A percentile compares a stretch with the other conserved stretches of the same genome.
Conservation (phyloP, 2,888 invertebrate species). For the Parapristionchus giblindavisi region DNA sequence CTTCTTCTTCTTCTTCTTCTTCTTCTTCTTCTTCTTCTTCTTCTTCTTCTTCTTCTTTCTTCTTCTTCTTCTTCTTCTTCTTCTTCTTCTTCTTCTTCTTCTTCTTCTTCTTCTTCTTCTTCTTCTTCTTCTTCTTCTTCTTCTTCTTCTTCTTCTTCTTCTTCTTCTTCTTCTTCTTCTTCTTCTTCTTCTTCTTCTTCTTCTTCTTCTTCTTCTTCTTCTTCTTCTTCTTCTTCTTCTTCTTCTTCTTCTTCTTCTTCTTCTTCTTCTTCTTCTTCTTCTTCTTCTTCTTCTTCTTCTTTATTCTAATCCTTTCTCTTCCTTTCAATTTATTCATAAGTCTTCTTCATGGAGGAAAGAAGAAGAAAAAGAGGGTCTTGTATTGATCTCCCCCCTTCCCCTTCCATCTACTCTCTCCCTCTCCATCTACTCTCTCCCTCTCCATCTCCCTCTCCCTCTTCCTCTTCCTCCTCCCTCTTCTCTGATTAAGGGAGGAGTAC, state of each 20-base stretch:
- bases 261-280: not conserved
- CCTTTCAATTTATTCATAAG: slow-evolving; percentile 3
- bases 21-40: slow-evolving; percentile 1
- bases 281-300: not conserved
- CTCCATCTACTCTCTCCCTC: not conserved
- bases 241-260: not conserved
- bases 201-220: not conserved
- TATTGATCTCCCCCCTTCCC: slow-evolving; percentile 20
- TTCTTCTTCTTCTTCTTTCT: not conserved
- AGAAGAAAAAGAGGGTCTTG: not conserved
- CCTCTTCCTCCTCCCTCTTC: not conserved
- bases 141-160: not conserved
- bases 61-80: not conserved
- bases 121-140: not conserved
- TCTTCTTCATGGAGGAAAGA: slow-evolving; percentile 8
- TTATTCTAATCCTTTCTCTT: not conserved
- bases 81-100: not conserved
- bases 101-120: not conserved
- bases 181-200: not conserved
- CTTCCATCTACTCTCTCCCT: slow-evolving; percentile 11
- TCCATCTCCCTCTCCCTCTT: not conserved
- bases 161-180: not conserved
- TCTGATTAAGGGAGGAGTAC: not conserved
- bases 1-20: not conserved
- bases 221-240: not conserved